Evolutionary conservation across 2,888 invertebrate species (phyloP).

Genomic region (Eupithecia dodoneata): DNA sequence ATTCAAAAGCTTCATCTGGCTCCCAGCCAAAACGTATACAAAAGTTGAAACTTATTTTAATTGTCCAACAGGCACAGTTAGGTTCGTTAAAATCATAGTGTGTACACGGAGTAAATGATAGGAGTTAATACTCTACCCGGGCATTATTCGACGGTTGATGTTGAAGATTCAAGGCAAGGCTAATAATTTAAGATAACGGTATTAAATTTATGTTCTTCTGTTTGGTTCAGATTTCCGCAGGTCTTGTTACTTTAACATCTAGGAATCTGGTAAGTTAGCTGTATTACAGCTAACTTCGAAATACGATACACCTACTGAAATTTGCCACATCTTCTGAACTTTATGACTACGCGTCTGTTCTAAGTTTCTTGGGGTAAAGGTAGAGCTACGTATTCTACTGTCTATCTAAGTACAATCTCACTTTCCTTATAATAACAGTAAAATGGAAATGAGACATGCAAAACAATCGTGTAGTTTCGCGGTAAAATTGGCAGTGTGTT

Average conservation of each 20-base stretch:
- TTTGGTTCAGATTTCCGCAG: slow-evolving; percentile 11
- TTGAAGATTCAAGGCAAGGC: slow-evolving; percentile 50
- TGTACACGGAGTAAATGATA: slow-evolving; percentile 55
- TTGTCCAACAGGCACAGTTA: slow-evolving; percentile 39
- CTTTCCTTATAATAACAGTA: slow-evolving; percentile 16
- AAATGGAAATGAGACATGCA: slow-evolving; percentile 9
- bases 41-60: slow-evolving; percentile 38
- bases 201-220: slow-evolving; percentile 20
- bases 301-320: neutral
- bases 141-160: slow-evolving; percentile 51
- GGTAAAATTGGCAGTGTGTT: slow-evolving; percentile 35
- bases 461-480: slow-evolving; percentile 15
- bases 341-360: neutral
- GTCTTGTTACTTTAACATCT: slow-evolving; percentile 13
- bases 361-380: neutral
- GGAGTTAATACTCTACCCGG: slow-evolving; percentile 50
- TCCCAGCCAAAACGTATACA: slow-evolving; percentile 43
- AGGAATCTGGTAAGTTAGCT: neutral
- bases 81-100: slow-evolving; percentile 40
- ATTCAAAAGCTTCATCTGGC: slow-evolving; percentile 42
- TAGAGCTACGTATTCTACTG: neutral
- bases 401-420: slow-evolving; percentile 3
- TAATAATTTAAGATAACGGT: slow-evolving; percentile 58
- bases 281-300: too few species aligned
- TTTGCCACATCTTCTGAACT: neutral